Evolutionary conservation across 1,140 invertebrate genomes (phyloP).

Genomic region (Holcopasites calliopsidis): DNA sequence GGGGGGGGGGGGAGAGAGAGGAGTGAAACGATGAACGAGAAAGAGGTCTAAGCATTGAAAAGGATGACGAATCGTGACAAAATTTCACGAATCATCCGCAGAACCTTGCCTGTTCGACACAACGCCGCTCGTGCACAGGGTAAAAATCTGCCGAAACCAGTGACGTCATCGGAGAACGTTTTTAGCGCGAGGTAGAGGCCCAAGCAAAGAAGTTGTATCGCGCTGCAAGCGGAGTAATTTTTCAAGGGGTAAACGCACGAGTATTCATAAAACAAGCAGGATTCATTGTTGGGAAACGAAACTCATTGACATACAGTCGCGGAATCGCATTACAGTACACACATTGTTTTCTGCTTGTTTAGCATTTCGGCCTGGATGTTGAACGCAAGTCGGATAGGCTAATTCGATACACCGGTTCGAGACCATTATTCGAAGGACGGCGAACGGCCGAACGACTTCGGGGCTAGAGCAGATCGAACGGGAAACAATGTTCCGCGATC

Average conservation of each 20-base stretch:
- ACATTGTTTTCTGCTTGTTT: too few relatives aligned
- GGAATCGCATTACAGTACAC: too few relatives aligned
- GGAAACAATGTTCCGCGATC: too few relatives aligned
- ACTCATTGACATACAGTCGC: too few relatives aligned
- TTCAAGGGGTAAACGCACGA: slow-evolving; percentile 18
- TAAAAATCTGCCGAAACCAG: too few relatives aligned
- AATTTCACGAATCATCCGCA: slow-evolving; percentile 20
- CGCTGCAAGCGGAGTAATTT: slow-evolving; percentile 23
- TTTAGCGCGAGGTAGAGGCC: too few relatives aligned
- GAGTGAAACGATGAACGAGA: slow-evolving; percentile 5
- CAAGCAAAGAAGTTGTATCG: slow-evolving; percentile 33
- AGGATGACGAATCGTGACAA: slow-evolving; percentile 26
- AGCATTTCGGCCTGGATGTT: too few relatives aligned
- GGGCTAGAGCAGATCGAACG: neutral
- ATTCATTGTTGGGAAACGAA: too few relatives aligned
- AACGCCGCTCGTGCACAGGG: neutral
- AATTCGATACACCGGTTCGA: neutral
- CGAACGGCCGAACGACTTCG: neutral
- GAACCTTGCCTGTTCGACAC: slow-evolving; percentile 1
- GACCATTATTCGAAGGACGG: neutral
- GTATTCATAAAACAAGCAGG: neutral
- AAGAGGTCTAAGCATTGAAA: neutral
- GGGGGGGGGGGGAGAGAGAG: neutral
- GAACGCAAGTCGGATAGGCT: neutral
- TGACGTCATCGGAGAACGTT: slow-evolving; percentile 38